These are phyloP conservation scores for Falco naumanni DNA, from an alignment of 2,797 vertebrate species.

Conservation along the genomic window DNA sequence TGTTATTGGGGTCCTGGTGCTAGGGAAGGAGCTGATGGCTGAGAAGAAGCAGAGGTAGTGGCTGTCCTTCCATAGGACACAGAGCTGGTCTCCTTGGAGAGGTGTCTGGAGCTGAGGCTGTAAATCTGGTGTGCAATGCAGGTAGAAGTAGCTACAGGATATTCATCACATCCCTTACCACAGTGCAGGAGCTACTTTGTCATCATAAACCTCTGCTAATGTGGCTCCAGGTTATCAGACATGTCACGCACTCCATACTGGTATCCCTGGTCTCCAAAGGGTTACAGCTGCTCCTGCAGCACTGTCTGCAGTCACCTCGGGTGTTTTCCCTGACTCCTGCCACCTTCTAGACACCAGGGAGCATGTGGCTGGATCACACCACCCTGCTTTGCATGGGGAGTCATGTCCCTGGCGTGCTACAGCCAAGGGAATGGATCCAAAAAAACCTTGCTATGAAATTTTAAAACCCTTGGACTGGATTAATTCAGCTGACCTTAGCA, in stretches of 20 bases:
- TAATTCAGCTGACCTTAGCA: neutral
- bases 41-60: neutral
- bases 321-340: neutral
- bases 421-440: neutral
- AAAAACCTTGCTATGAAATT: neutral
- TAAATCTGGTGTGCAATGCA: neutral
- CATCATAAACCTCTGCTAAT: neutral
- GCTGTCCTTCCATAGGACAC: neutral
- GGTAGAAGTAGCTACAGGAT: neutral
- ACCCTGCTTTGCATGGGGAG: accelerated
- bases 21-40: neutral
- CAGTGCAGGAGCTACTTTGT: neutral
- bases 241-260: accelerated
- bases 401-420: accelerated
- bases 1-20: neutral
- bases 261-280: accelerated
- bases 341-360: accelerated
- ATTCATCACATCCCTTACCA: neutral
- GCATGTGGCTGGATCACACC: accelerated
- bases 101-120: neutral
- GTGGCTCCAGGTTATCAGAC: neutral
- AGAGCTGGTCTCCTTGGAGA: neutral
- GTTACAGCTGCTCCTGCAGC: neutral
- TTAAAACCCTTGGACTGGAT: neutral
- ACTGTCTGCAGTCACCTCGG: too few relatives aligned